Evolutionary conservation across 2,113 vertebrate genomes (phyloP).

Genomic region (Takifugu bimaculatus): DNA sequence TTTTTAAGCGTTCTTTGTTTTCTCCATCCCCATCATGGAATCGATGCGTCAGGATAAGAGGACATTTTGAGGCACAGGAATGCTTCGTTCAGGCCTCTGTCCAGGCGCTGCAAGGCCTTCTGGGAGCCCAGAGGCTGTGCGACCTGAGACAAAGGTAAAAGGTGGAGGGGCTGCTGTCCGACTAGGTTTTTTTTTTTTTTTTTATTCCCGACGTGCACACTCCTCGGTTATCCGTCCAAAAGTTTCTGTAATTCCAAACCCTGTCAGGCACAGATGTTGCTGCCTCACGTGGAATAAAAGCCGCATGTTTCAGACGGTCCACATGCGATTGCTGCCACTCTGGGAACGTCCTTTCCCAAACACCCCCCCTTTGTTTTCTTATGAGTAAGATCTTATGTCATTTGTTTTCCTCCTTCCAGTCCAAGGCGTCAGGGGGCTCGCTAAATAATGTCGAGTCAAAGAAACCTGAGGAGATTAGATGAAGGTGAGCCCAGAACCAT

Average conservation of each 20-base stretch:
- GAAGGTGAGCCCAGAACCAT: conserved; percentile 7
- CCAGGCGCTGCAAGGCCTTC: conserved; percentile 27
- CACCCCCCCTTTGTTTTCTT: conserved; percentile 21
- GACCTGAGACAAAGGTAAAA: conserved; percentile 42
- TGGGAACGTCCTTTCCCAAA: conserved; percentile 45
- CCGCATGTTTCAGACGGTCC: conserved; percentile 39
- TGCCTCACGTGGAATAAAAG: conserved; percentile 39
- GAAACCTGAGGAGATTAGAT: conserved; percentile 1
- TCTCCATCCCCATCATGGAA: not conserved
- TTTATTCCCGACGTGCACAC: not conserved
- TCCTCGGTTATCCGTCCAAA: conserved; percentile 1
- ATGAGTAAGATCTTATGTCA: conserved; percentile 37
- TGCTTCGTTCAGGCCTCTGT: not conserved
- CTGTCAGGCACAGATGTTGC: conserved; percentile 21
- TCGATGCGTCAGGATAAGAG: not conserved
- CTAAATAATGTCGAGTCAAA: conserved; percentile 34
- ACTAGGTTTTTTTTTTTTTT: conserved; percentile 7
- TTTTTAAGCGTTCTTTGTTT: not conserved
- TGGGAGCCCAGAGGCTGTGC: conserved; percentile 33
- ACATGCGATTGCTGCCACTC: conserved; percentile 15
- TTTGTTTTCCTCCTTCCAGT: conserved; percentile 28
- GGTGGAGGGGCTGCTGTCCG: conserved; percentile 20
- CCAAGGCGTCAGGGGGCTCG: not conserved
- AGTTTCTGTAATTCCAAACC: conserved; percentile 15
- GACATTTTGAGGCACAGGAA: conserved; percentile 1